These are phyloP conservation scores for Drosophila kokeensis DNA, from an alignment of 2,888 invertebrate species.

Conservation along the genomic window DNA sequence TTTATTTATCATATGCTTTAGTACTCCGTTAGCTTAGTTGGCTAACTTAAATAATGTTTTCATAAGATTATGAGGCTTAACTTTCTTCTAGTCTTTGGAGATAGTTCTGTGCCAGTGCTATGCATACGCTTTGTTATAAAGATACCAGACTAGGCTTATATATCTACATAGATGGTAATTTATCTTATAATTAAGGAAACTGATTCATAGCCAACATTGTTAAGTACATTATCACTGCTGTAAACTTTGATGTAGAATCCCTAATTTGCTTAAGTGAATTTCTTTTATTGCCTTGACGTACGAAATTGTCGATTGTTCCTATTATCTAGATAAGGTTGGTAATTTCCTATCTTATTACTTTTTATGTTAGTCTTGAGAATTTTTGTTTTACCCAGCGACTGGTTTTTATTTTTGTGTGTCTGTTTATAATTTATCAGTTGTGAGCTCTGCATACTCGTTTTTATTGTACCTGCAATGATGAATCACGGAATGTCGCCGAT, in stretches of 20 bases:
- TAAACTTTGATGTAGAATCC: not conserved
- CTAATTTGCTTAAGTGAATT: constrained; percentile 6
- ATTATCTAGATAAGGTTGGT: constrained; percentile 16
- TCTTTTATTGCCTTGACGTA: not conserved
- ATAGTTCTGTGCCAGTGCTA: not conserved
- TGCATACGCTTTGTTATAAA: not conserved
- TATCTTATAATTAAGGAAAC: not conserved
- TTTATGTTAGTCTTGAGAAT: not conserved
- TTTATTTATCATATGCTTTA: not conserved
- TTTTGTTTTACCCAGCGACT: constrained; percentile 1
- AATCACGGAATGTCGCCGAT: constrained; percentile 27
- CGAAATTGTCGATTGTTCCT: not conserved
- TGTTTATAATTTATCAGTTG: constrained; percentile 21
- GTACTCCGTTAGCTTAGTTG: not conserved
- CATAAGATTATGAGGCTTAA: not conserved
- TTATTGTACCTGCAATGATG: constrained; percentile 22
- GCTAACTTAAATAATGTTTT: not conserved
- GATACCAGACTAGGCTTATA: not conserved
- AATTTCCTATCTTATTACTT: constrained; percentile 14
- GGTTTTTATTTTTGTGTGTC: not conserved
- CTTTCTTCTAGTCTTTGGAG: not conserved
- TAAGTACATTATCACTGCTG: too few species aligned
- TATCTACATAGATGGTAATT: not conserved
- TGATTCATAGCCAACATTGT: too few species aligned
- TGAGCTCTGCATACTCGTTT: constrained; percentile 1